These are phyloP conservation scores for Pteronotus mesoamericanus DNA, from an alignment of 2,797 vertebrate genomes.

Conservation along the genomic window DNA sequence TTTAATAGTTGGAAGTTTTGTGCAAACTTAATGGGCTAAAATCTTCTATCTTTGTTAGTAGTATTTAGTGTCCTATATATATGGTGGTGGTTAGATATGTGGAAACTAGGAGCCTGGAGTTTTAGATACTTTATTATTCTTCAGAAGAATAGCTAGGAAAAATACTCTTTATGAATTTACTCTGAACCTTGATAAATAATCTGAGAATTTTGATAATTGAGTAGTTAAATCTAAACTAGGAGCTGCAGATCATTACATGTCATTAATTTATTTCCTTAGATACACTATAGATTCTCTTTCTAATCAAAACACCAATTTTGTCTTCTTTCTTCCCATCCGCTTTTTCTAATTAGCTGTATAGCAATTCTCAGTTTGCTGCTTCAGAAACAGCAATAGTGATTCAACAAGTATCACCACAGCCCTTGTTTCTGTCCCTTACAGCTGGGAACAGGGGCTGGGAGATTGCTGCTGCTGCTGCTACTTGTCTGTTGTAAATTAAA, in stretches of 20 bases:
- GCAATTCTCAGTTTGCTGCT: conserved; percentile 53
- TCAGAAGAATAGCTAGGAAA: background rate
- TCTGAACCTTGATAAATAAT: conserved; percentile 23
- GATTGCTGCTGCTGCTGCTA: conserved; percentile 22
- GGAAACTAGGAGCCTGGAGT: background rate
- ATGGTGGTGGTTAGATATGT: conserved; percentile 38
- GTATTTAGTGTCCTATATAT: conserved; percentile 40
- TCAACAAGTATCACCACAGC: conserved; percentile 34
- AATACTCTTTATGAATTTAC: conserved; percentile 16
- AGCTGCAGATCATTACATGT: conserved; percentile 15
- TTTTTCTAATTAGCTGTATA: background rate
- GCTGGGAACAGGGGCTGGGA: background rate
- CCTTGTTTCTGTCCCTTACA: conserved; percentile 31
- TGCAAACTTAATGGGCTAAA: conserved; percentile 15
- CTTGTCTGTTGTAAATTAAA: conserved; percentile 43
- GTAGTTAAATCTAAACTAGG: conserved; percentile 22
- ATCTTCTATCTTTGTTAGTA: conserved; percentile 41
- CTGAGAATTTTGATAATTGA: conserved; percentile 48
- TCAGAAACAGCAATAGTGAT: conserved; percentile 44
- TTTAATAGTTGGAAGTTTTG: conserved; percentile 41
- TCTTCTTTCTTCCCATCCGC: background rate
- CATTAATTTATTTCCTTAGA: conserved; percentile 37
- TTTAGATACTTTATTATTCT: conserved; percentile 41
- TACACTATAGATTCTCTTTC: conserved; percentile 38
- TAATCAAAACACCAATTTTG: conserved; percentile 40